Conservation (phyloP, 2,113 vertebrate genomes). For the Gorsachius goisagi region DNA sequence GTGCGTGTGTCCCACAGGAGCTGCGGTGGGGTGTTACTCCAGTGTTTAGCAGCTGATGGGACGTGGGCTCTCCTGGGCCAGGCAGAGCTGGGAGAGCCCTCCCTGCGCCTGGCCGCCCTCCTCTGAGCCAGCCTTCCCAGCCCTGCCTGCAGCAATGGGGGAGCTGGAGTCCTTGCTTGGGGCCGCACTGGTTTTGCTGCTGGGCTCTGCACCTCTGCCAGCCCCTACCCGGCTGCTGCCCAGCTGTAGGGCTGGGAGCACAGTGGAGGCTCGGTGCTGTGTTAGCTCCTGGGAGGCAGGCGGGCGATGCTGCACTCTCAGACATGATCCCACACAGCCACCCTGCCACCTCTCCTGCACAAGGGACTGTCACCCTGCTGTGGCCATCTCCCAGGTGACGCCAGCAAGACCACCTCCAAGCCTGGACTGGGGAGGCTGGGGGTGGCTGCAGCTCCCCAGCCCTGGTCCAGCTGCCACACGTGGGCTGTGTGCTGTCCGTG, state of each 20-base stretch:
- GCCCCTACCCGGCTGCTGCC: background rate
- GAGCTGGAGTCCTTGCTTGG: no score
- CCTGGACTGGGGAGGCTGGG: background rate
- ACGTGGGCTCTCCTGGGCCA: background rate
- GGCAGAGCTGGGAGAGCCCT: background rate
- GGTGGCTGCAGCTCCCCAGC: background rate
- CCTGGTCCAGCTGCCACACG: background rate
- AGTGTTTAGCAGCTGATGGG: background rate
- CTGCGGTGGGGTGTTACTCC: background rate
- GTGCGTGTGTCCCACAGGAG: background rate
- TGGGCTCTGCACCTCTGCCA: background rate
- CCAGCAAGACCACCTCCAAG: background rate
- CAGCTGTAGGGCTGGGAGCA: no score
- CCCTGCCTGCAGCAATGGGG: background rate
- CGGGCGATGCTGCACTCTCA: background rate
- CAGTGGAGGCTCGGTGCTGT: rapidly evolving
- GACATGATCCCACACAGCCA: background rate
- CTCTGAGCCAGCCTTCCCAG: background rate
- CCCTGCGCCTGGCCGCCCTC: no score
- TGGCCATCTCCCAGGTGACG: background rate
- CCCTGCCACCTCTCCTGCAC: background rate
- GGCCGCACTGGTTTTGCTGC: background rate
- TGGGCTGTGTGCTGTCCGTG: no score
- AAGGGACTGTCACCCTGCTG: background rate
- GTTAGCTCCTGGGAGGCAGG: background rate